These are phyloP conservation scores for Dicentrarchus labrax DNA, from an alignment of 2,113 vertebrate genomes.

Conservation along the genomic window DNA sequence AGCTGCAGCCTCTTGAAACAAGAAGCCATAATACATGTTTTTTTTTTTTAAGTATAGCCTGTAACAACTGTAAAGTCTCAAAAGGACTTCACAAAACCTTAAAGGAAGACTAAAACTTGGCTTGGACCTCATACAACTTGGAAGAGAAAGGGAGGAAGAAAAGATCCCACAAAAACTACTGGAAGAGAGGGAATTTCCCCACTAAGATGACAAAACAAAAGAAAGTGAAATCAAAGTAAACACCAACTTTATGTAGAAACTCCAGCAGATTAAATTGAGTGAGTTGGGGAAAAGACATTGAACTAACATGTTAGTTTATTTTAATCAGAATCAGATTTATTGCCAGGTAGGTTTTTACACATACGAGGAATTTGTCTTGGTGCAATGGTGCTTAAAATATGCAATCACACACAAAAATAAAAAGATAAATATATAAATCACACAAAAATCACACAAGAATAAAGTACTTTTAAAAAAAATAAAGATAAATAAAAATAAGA, in stretches of 20 bases:
- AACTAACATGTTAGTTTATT: neutral
- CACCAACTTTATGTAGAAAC: neutral
- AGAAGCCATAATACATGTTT: neutral
- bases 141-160: neutral
- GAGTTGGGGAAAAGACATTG: neutral
- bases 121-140: neutral
- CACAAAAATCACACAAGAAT: too few species aligned
- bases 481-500: too few species aligned
- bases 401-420: too few species aligned
- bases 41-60: neutral
- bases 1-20: neutral
- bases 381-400: too few species aligned
- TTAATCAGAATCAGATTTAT: too few species aligned
- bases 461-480: too few species aligned
- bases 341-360: too few species aligned
- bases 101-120: too few species aligned
- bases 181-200: neutral
- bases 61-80: neutral
- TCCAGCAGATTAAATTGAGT: neutral
- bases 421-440: too few species aligned
- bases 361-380: too few species aligned
- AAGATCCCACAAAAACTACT: neutral
- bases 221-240: neutral
- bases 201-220: neutral
- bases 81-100: too few species aligned